Conservation (phyloP, 1,140 invertebrate genomes). For the Halictus rubicundus region DNA sequence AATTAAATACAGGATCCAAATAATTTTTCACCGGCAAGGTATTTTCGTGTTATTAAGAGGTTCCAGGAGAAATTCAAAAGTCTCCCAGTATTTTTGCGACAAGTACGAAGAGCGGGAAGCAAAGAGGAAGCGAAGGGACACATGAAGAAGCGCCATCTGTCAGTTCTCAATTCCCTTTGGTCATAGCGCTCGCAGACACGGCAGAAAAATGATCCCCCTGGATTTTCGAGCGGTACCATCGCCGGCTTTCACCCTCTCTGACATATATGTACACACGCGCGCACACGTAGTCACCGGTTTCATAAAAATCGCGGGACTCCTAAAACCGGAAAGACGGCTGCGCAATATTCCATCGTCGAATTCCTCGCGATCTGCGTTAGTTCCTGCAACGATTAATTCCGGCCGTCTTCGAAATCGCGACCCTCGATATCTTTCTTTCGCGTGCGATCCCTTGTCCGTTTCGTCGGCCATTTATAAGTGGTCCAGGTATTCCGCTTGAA, state of each 20-base stretch:
- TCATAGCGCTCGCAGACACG: constrained; percentile 34
- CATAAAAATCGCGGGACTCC: constrained; percentile 17
- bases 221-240: constrained; percentile 67
- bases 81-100: constrained; percentile 32
- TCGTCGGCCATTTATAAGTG: constrained; percentile 36
- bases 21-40: too few species aligned
- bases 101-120: constrained; percentile 40
- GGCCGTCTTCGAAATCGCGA: constrained; percentile 21
- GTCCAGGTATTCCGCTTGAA: constrained; percentile 14
- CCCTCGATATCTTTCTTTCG: constrained; percentile 48
- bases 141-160: constrained; percentile 75
- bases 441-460: constrained; percentile 28
- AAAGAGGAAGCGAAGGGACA: constrained; percentile 40
- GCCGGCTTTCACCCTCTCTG: constrained; percentile 31
- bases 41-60: constrained; percentile 4
- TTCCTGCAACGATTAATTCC: constrained; percentile 36
- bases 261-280: too few species aligned
- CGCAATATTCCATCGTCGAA: background rate
- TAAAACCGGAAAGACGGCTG: constrained; percentile 8
- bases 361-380: constrained; percentile 16
- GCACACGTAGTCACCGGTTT: constrained; percentile 9
- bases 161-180: constrained; percentile 72
- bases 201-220: constrained; percentile 66
- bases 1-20: background rate
- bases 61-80: background rate